A percentile compares a stretch with the other conserved stretches of the same genome.
Evolutionary conservation across 37 sponge, comb jelly and placozoan genomes (phyloP).

Genomic region (Tethya wilhelma): DNA sequence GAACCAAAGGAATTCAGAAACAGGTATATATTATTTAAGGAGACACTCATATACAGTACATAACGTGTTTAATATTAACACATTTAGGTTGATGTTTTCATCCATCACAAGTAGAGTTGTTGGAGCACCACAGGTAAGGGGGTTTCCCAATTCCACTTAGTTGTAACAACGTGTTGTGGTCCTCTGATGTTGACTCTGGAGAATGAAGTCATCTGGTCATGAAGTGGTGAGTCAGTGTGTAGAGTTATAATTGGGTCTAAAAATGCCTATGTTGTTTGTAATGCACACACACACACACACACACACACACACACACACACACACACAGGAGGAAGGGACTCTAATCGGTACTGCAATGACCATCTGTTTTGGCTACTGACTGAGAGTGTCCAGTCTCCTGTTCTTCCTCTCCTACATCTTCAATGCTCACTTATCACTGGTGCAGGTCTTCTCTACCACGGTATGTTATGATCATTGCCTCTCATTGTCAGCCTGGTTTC

Average conservation of each 20-base stretch:
- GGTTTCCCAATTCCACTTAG: no score
- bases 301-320: not conserved
- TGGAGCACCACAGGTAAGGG: constrained; percentile 52
- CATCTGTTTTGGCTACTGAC: constrained; percentile 83
- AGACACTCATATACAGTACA: no score
- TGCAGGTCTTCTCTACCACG: constrained; percentile 71
- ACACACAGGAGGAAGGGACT: constrained; percentile 86
- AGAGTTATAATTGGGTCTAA: not conserved
- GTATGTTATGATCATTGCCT: constrained; percentile 28
- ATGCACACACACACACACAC: not conserved
- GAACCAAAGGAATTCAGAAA: constrained; percentile 81
- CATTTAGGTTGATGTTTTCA: constrained; percentile 52
- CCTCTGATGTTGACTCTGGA: constrained; percentile 86
- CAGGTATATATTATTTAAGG: no score
- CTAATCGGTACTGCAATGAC: constrained; percentile 92
- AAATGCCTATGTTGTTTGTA: not conserved
- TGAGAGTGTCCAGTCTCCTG: constrained; percentile 67
- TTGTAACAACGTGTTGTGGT: constrained; percentile 63
- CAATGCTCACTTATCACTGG: constrained; percentile 62
- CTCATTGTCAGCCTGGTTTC: no score
- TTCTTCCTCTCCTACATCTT: constrained; percentile 76
- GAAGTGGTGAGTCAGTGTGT: constrained; percentile 50
- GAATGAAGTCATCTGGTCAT: constrained; percentile 88
- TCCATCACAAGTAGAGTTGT: constrained; percentile 28
- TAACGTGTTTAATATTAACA: no score